phyloP scores from a whole-genome alignment of 2,113 vertebrate genomes.

The Lanius collurio region DNA sequence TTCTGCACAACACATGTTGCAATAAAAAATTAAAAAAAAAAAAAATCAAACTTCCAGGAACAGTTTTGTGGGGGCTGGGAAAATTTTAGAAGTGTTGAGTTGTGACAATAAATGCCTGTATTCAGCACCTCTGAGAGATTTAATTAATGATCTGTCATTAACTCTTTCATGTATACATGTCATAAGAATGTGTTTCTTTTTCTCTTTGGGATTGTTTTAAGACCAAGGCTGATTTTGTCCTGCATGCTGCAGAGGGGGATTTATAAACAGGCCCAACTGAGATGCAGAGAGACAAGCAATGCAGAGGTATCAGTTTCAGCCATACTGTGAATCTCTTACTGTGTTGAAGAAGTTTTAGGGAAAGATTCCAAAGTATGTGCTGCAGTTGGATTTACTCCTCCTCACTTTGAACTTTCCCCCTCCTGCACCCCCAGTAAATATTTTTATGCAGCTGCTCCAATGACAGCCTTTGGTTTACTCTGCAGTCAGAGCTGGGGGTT shows the following conservation, averaged over 20 bases:
- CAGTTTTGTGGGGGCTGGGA: neutral
- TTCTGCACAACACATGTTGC: constrained; percentile 32
- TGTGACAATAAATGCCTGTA: neutral
- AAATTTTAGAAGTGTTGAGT: neutral
- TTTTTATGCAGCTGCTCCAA: neutral
- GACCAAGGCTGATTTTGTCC: neutral
- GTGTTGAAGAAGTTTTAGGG: neutral
- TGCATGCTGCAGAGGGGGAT: neutral
- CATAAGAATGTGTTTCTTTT: neutral
- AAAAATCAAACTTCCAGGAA: neutral
- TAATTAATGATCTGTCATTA: constrained; percentile 4
- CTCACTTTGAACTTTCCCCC: neutral
- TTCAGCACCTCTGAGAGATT: neutral
- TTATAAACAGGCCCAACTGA: neutral
- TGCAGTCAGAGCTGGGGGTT: neutral
- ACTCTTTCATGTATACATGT: accelerated
- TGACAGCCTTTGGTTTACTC: neutral
- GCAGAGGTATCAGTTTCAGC: neutral
- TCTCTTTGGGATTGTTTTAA: neutral
- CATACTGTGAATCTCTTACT: neutral
- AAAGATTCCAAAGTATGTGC: neutral
- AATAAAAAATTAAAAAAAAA: neutral
- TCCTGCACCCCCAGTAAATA: neutral
- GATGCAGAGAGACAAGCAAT: neutral
- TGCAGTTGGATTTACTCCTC: neutral